Percentiles rank a stretch among this genome's conserved stretches.
phyloP scores from a whole-genome alignment of 2,888 invertebrate species.

The Conomelus anceps region DNA sequence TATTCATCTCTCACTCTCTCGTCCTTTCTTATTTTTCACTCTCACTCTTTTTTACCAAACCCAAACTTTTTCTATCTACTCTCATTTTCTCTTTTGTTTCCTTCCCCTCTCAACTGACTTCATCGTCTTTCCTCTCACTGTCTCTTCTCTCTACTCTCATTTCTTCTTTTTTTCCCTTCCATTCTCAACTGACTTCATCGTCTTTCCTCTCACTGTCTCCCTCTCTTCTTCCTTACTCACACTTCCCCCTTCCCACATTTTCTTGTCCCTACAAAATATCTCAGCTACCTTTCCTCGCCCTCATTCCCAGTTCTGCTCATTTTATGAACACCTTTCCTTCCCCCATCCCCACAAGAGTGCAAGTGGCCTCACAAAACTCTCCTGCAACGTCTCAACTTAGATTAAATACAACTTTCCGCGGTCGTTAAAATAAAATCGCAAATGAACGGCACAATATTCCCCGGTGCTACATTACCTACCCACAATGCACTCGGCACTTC shows the following conservation, averaged over 20 bases:
- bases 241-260: no score
- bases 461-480: not conserved
- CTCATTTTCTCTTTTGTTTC: not conserved
- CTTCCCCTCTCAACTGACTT: no score
- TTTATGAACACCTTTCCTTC: not conserved
- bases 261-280: no score
- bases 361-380: not conserved
- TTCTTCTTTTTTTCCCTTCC: not conserved
- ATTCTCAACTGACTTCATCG: not conserved
- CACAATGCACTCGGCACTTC: not conserved
- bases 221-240: no score
- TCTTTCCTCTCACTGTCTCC: not conserved
- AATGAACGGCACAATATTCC: not conserved
- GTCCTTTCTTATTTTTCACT: no score
- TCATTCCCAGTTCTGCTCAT: not conserved
- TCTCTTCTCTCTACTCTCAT: not conserved
- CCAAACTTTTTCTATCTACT: no score
- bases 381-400: slow-evolving; percentile 1
- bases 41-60: no score
- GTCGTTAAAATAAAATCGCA: slow-evolving; percentile 10
- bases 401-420: slow-evolving; percentile 9
- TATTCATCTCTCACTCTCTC: no score
- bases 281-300: not conserved
- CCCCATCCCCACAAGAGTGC: not conserved
- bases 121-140: not conserved